phyloP scores from a whole-genome alignment of 2,888 invertebrate species.

The Drosophila macrospina region DNA sequence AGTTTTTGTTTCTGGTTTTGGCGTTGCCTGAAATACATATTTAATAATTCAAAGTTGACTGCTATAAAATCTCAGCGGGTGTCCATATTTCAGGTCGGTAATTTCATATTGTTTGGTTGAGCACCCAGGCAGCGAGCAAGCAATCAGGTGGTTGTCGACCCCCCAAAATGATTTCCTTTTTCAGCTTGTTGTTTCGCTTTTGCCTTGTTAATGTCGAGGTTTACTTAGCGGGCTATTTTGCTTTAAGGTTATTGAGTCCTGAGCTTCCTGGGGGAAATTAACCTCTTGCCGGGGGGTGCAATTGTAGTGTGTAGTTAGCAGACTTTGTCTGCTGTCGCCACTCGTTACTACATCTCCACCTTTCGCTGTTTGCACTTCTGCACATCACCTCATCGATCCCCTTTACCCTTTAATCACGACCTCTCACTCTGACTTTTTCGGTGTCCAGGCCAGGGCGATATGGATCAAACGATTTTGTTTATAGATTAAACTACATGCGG shows the following conservation, averaged over 20 bases:
- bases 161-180: constrained; percentile 35
- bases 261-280: constrained; percentile 78
- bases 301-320: constrained; percentile 45
- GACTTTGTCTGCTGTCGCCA: constrained; percentile 20
- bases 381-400: constrained; percentile 10
- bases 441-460: constrained; percentile 51
- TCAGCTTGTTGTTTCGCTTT: constrained; percentile 38
- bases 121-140: constrained; percentile 43
- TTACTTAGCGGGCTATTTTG: constrained; percentile 73
- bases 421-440: constrained; percentile 13
- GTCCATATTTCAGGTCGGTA: constrained; percentile 72
- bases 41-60: constrained; percentile 80
- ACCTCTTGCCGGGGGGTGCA: constrained; percentile 71
- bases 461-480: constrained; percentile 80
- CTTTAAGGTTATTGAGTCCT: constrained; percentile 76
- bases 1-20: constrained; percentile 59
- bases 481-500: constrained; percentile 71
- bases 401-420: neutral
- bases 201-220: constrained; percentile 72
- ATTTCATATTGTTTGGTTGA: constrained; percentile 69
- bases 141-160: constrained; percentile 11
- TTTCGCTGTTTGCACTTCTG: constrained; percentile 21
- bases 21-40: constrained; percentile 70
- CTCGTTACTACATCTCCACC: constrained; percentile 3
- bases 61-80: constrained; percentile 79